phyloP scores from a whole-genome alignment of 2,113 vertebrate genomes.

The Alces alces region DNA sequence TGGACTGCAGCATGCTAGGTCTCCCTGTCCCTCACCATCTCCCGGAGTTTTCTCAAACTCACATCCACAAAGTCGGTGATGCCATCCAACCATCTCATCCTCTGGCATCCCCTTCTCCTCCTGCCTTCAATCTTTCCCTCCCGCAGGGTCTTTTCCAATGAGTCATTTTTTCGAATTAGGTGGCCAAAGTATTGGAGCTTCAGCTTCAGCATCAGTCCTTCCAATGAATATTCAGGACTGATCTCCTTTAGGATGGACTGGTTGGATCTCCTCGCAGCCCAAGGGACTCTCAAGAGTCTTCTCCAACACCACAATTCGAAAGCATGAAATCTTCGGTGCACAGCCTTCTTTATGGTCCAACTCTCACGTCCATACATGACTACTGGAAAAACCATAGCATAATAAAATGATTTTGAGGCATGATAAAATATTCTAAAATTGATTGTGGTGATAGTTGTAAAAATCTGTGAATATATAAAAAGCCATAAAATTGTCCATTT shows the following conservation, averaged over 20 bases:
- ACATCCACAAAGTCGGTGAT: not conserved
- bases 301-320: not conserved
- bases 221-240: not conserved
- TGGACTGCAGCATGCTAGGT: not conserved
- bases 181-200: not conserved
- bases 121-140: not conserved
- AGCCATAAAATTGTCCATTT: not conserved
- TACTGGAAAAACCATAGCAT: not conserved
- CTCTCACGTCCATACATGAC: not conserved
- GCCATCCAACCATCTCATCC: not conserved
- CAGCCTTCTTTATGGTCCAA: not conserved
- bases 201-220: not conserved
- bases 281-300: not conserved
- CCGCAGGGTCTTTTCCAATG: not conserved
- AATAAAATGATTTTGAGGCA: not conserved
- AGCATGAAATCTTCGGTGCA: not conserved
- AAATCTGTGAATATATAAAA: not conserved
- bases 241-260: not conserved
- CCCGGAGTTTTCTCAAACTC: not conserved
- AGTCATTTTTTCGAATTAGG: fast-evolving
- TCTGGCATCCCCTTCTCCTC: not conserved
- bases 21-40: not conserved
- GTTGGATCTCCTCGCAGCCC: not conserved
- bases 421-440: not conserved
- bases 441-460: too few relatives aligned